Evolutionary conservation across 2,113 vertebrate species (phyloP).

Genomic region (Anhinga anhinga): DNA sequence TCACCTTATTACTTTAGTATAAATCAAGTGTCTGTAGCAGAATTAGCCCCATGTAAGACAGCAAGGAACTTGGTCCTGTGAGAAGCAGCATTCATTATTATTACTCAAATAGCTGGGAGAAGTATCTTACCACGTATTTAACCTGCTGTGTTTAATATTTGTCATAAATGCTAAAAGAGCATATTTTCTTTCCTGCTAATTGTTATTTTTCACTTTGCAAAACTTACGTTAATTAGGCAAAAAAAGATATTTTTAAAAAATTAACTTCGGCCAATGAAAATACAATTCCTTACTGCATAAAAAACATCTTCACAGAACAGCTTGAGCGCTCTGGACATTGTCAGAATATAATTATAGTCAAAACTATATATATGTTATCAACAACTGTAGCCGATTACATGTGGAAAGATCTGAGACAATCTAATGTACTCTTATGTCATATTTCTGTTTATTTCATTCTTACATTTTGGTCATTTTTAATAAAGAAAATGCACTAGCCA

Average conservation of each 20-base stretch:
- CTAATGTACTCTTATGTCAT: background rate
- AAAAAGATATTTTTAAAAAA: accelerated
- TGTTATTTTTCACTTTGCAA: background rate
- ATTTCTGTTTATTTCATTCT: background rate
- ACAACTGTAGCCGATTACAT: background rate
- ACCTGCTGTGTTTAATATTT: background rate
- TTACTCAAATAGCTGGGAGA: background rate
- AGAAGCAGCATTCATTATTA: background rate
- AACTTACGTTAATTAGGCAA: background rate
- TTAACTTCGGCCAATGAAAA: background rate
- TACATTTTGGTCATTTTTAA: background rate
- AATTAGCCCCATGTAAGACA: background rate
- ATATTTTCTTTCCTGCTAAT: background rate
- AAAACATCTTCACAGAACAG: background rate
- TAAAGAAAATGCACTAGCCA: background rate
- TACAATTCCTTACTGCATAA: background rate
- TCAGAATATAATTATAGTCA: background rate
- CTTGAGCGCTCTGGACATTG: background rate
- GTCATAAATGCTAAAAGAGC: background rate
- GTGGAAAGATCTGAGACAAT: background rate
- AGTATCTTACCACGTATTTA: background rate
- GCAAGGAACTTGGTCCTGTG: background rate
- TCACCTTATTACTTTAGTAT: background rate
- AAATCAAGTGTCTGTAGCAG: background rate
- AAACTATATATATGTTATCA: background rate